Conservation (phyloP, 2,797 vertebrate genomes). For the Sebastes iracundus region DNA sequence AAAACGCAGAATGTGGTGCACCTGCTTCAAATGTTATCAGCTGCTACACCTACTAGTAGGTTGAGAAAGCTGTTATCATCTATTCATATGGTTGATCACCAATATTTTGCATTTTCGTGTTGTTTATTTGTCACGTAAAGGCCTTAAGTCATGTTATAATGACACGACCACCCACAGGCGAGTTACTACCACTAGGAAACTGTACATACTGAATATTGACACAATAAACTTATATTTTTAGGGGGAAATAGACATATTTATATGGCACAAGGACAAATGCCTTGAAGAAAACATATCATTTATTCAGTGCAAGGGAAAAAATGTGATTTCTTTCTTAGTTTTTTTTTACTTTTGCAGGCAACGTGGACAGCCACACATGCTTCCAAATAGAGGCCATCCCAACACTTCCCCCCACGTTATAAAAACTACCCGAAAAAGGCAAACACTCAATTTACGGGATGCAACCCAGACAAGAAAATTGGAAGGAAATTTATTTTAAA, state of each 20-base stretch:
- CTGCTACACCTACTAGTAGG: no score
- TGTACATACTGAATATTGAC: not conserved
- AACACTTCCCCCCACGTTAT: not conserved
- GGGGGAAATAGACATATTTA: not conserved
- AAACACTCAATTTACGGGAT: not conserved
- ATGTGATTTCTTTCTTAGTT: not conserved
- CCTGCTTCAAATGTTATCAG: no score
- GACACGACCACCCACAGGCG: not conserved
- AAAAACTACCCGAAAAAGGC: not conserved
- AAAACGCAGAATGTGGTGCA: no score
- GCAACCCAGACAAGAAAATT: slow-evolving; percentile 10
- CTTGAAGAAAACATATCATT: not conserved
- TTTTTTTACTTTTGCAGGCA: not conserved
- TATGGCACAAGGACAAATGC: not conserved
- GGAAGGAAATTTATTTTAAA: slow-evolving; percentile 7
- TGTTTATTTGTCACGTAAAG: no score
- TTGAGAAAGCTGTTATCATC: no score
- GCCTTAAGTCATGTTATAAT: not conserved
- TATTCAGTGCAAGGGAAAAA: not conserved
- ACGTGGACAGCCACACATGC: not conserved
- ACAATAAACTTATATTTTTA: not conserved
- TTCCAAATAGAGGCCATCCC: not conserved
- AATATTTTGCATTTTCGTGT: no score
- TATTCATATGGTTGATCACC: no score
- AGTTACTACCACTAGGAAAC: not conserved